phyloP scores from a whole-genome alignment of 2,888 invertebrate genomes.

The Muscina levida region DNA sequence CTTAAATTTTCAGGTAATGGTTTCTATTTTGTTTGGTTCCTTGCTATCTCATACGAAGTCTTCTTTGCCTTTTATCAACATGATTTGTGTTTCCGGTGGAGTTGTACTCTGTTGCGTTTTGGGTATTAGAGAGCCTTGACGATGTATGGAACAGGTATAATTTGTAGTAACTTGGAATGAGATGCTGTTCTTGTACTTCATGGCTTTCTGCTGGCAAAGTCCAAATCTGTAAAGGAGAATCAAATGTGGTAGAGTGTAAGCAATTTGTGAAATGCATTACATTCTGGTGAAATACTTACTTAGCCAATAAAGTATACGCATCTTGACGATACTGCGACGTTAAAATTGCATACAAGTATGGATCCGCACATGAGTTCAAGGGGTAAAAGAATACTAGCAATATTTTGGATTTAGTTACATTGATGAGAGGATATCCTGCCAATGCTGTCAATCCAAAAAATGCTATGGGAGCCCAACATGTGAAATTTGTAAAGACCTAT shows the following conservation, averaged over 20 bases:
- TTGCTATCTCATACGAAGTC: constrained; percentile 72
- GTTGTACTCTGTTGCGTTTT: constrained; percentile 65
- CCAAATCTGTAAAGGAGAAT: constrained; percentile 80
- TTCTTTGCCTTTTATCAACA: constrained; percentile 74
- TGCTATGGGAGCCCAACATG: constrained; percentile 93
- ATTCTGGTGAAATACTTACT: constrained; percentile 80
- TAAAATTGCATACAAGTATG: constrained; percentile 93
- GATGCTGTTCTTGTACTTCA: constrained; percentile 80
- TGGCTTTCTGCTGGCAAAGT: constrained; percentile 80
- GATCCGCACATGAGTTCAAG: constrained; percentile 94
- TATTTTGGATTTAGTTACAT: constrained; percentile 89
- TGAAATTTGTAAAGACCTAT: constrained; percentile 88
- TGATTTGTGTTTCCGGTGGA: constrained; percentile 71
- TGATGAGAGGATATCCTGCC: constrained; percentile 90
- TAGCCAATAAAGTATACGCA: constrained; percentile 84
- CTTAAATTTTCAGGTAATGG: constrained; percentile 19
- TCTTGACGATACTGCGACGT: constrained; percentile 93
- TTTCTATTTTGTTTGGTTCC: not conserved
- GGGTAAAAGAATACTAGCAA: constrained; percentile 94
- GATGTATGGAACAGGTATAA: constrained; percentile 72
- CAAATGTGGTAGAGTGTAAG: constrained; percentile 16
- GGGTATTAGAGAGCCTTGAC: constrained; percentile 68
- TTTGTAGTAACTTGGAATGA: constrained; percentile 75
- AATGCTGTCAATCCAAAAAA: constrained; percentile 93
- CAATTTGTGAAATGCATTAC: not conserved